Evolutionary conservation across 2,797 vertebrate species (phyloP), one percentile per base, ranked within the genome.

Genomic region (Sebastes oblongus): DNA sequence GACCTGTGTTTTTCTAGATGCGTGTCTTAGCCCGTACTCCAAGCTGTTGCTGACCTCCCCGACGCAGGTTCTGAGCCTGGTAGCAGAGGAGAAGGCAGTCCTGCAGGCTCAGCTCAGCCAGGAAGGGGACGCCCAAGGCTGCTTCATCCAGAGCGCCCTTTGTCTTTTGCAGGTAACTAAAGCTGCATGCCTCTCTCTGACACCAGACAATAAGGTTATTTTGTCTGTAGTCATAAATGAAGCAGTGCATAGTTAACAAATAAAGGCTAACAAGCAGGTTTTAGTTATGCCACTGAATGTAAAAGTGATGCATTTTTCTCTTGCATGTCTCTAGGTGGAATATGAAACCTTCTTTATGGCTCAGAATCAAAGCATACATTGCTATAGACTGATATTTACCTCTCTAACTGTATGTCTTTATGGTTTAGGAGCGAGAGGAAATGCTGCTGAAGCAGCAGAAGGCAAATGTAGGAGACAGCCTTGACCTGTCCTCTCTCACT

Each of bases 1-100:
- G 29, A 30, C 0, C 0, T 81, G 8, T 88, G 36, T 91, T 69
- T 71, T 72, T 85, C 8, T 76, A 98, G 98, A 98, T 90, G 91
- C 95, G 54, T 93, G 95, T 72, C 96, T 98, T 46, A 96, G 97
- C 82, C 96, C 97, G 14, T 99, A 97, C 91, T 99, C 98, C 64
- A 99, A 99, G 94, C 94, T 99, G 85, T 96, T 99, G 85, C 93
- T 99, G 94, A 97, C 97, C 36, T 98, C 98, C 11, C 95, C 94
- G 24, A 89, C 94, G 32, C 98, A 99, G 91, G 96, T 97, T 79
- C 93, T 98, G 86, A 93, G 88, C 82, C 94, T 99, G 66, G 90
- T 99, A 80, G 88, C 90, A 10, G 97, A 98, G 81, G 98, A 99
- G 90, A 97, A 96, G 78, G 91, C 87, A 0, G 95, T 95, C 0